Evolutionary conservation across 2,797 vertebrate species (phyloP), one percentile per base, ranked within the genome.

Genomic region (Lagodon rhomboides): DNA sequence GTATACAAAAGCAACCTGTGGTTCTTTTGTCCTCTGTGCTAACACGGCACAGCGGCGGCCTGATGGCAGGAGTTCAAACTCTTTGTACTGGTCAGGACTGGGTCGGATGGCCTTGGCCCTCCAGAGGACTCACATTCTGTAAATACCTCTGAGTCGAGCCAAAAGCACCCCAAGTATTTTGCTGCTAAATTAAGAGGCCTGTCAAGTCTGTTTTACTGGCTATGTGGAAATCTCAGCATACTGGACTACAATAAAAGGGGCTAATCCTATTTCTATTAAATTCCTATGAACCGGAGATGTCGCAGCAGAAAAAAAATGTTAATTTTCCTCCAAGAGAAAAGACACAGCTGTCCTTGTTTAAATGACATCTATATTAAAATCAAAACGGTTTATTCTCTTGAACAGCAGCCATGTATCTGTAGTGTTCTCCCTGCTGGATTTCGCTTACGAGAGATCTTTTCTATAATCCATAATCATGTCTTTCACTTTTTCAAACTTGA

Each of bases 181-280:
- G 44, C 68, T 50, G 27, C 20, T 84, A 71, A 79, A 75, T 84
- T 73, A 73, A 75, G 68, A 74, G 25, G 59, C 71, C 43, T 58
- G 67, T 79, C 13, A 1, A 25, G n/a, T 18, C 20, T 22, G 15
- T 17, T 80, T 75, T 13, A 68, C 43, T 23, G 41, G 30, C 51
- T 55, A 53, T 61, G 54, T 68, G 15, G 43, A 50, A 46, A 65
- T 75, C 34, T 73, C 27, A 27, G 34, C 73, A 75, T 38, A 69
- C 34, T 27, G 73, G 63, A 69, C 64, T 68, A 77, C 54, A 79
- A 76, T 61, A 56, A 49, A 64, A 59, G 50, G 75, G 16, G 38
- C 38, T 75, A 81, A 87, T 87, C 81, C 75, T 47, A 23, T 69
- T 77, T 69, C 65, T 78, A 71, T 84, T 79, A 68, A 60, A 87